Percentiles rank a stretch among this genome's conserved stretches.
These are phyloP conservation scores for Xyrichtys novacula DNA, from an alignment of 2,797 vertebrate genomes.

Conservation along the genomic window DNA sequence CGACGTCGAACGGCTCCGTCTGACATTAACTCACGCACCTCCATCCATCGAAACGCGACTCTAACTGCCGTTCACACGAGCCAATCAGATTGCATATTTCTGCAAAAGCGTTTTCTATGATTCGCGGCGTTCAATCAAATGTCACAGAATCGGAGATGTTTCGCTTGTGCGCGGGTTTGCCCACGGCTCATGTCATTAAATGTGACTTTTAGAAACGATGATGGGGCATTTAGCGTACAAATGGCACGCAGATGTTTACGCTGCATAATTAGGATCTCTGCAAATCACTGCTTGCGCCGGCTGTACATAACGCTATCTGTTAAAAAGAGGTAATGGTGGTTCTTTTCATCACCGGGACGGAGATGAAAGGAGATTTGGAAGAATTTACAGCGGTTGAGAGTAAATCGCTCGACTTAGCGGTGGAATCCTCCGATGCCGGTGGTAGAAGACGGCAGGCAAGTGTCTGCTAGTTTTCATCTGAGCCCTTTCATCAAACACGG, in stretches of 20 bases:
- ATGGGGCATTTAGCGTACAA: slow-evolving; percentile 58
- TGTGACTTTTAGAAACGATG: slow-evolving; percentile 41
- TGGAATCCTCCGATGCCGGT: slow-evolving; percentile 63
- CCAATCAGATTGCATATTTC: neutral
- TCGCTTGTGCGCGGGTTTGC: slow-evolving; percentile 23
- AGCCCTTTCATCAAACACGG: slow-evolving; percentile 71
- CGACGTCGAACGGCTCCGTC: slow-evolving; percentile 66
- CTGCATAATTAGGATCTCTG: slow-evolving; percentile 64
- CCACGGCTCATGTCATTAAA: slow-evolving; percentile 43
- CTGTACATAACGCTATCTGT: slow-evolving; percentile 66
- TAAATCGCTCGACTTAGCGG: slow-evolving; percentile 69
- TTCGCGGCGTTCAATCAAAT: slow-evolving; percentile 8
- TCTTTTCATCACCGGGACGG: slow-evolving; percentile 65
- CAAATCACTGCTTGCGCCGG: slow-evolving; percentile 74
- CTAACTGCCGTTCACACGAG: neutral
- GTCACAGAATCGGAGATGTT: slow-evolving; percentile 4
- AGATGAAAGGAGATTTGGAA: slow-evolving; percentile 76
- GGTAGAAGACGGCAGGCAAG: slow-evolving; percentile 66
- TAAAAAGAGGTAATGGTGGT: slow-evolving; percentile 64
- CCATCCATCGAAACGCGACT: slow-evolving; percentile 27
- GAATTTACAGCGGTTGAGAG: slow-evolving; percentile 60
- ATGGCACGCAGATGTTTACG: slow-evolving; percentile 74
- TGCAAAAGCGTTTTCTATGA: neutral
- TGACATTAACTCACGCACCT: slow-evolving; percentile 67
- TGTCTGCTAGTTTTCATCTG: slow-evolving; percentile 67